Evolutionary conservation across 2,113 vertebrate genomes (phyloP).

Genomic region (Phyllostomus hastatus): DNA sequence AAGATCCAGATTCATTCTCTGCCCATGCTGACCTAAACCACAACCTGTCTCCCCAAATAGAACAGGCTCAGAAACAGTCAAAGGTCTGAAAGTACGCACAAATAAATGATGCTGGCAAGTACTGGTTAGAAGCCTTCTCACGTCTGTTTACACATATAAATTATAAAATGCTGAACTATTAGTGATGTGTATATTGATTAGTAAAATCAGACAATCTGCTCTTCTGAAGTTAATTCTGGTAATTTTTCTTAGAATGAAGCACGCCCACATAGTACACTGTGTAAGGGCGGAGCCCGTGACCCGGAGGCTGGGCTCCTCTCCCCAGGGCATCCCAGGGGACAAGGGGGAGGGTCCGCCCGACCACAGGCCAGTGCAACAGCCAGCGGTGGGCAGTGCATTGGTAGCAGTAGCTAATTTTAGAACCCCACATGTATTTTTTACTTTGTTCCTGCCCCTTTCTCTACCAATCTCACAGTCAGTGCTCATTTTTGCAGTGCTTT

Average conservation of each 20-base stretch:
- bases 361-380: neutral
- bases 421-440: neutral
- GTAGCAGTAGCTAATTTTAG: constrained; percentile 52
- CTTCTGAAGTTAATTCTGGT: neutral
- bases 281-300: neutral
- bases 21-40: neutral
- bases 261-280: neutral
- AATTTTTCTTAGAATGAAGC: neutral
- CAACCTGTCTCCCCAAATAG: neutral
- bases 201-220: neutral
- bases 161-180: neutral
- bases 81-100: neutral
- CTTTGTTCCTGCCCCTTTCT: neutral
- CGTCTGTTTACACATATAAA: neutral
- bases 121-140: neutral
- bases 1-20: neutral
- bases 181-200: neutral
- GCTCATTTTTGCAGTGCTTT: constrained; percentile 24
- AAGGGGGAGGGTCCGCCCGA: neutral
- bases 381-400: neutral
- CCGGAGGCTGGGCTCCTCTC: neutral
- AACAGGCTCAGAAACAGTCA: neutral
- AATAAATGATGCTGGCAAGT: neutral
- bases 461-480: neutral
- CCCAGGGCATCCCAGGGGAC: neutral